Evolutionary conservation across 2,113 vertebrate species (phyloP), one percentile per base, ranked within the genome.

Genomic region (Choloepus hoffmanni): DNA sequence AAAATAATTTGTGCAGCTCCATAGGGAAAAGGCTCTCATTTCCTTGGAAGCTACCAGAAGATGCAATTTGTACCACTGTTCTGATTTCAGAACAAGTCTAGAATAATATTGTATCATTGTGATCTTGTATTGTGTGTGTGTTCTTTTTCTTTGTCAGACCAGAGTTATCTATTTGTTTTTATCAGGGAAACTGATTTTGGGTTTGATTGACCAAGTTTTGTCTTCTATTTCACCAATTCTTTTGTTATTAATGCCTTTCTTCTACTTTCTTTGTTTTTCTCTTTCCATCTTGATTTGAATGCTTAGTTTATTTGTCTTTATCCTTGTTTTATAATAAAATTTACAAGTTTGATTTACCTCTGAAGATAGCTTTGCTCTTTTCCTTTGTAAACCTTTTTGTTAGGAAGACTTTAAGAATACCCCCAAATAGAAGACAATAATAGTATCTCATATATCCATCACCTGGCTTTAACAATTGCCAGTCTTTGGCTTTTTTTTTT

Each of bases 41-140:
- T 94, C 85, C 93, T 90, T 92, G 93, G 77, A 90, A 94, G n/a
- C 84, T 67, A 24, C 68, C 79, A 45, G 68, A 63, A 96, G 92
- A 67, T n/a, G 8, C 3, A 85, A 2, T 50, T 78, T 58, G 40
- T 77, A 24, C 28, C 50, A 36, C 23, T 6, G 24, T 63, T 77
- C 81, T 92, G 65, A 30, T 48, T 82, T 68, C 85, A 85, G 48
- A 84, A 77, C 7, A 14, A 21, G 30, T 65, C 5, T 62, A 36
- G 30, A 40, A 62, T 86, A 36, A 45, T 68, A 45, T 2, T 33
- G 16, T 62, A 7, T 79, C 18, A 10, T 24, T 36, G 58, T 45
- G 28, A 19, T 5, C 21, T 21, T 33, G 0, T 48, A 0, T 26
- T 30, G 23, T 45, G 7, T 43, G 15, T 74, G 19, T 53, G 33